Conservation (phyloP, 2,113 vertebrate genomes). For the Tetraodon nigroviridis region DNA sequence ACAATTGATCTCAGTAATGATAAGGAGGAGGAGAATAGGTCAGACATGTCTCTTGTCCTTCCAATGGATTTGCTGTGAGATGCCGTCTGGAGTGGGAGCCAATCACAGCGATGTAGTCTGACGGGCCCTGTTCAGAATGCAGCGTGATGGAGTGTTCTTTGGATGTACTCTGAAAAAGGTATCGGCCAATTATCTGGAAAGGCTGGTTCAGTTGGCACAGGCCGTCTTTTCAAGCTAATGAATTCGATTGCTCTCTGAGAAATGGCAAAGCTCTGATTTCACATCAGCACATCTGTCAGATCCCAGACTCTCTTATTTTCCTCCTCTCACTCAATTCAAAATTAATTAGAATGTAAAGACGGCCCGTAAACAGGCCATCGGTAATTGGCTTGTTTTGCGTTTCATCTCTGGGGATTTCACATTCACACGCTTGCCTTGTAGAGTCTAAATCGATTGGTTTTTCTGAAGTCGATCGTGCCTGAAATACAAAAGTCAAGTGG, state of each 20-base stretch:
- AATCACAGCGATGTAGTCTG: slow-evolving; percentile 8
- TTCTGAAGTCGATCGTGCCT: slow-evolving; percentile 69
- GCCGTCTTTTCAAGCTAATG: slow-evolving; percentile 29
- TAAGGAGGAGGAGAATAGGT: slow-evolving; percentile 44
- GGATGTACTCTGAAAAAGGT: slow-evolving; percentile 10
- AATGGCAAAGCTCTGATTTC: slow-evolving; percentile 12
- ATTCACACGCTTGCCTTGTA: slow-evolving; percentile 72
- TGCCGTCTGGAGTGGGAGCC: slow-evolving; percentile 17
- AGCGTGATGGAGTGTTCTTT: slow-evolving; percentile 29
- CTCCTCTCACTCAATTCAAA: slow-evolving; percentile 37
- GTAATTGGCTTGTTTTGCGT: slow-evolving; percentile 72
- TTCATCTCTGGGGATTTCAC: slow-evolving; percentile 71
- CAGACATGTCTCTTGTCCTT: slow-evolving; percentile 29
- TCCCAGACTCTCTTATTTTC: slow-evolving; percentile 1
- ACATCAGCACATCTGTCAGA: slow-evolving; percentile 1
- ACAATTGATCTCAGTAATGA: slow-evolving; percentile 62
- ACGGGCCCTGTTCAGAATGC: slow-evolving; percentile 30
- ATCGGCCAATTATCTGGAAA: slow-evolving; percentile 36
- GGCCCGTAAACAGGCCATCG: slow-evolving; percentile 28
- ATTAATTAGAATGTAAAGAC: slow-evolving; percentile 27
- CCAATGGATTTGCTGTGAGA: slow-evolving; percentile 24
- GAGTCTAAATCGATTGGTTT: slow-evolving; percentile 72
- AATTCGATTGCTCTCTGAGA: slow-evolving; percentile 41
- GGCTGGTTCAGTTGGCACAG: slow-evolving; percentile 14
- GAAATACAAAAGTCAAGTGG: slow-evolving; percentile 46